phyloP scores from a whole-genome alignment of 2,113 vertebrate genomes.

The Triplophysa rosa region DNA sequence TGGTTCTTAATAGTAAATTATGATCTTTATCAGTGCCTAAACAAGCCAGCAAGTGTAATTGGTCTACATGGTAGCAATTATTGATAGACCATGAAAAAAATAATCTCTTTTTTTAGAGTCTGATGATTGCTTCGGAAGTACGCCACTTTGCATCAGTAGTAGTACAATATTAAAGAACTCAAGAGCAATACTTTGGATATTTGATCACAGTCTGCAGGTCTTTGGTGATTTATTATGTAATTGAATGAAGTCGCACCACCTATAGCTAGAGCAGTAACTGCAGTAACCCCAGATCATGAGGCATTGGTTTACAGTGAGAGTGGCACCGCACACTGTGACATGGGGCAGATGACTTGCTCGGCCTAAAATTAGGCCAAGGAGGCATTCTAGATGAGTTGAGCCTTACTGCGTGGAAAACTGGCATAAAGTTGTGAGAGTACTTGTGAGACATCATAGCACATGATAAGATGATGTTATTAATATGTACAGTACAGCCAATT shows the following conservation, averaged over 20 bases:
- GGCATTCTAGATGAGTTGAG: conserved; percentile 54
- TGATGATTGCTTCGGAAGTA: neutral
- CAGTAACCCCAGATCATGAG: neutral
- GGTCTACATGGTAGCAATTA: neutral
- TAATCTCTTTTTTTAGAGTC: too few species aligned
- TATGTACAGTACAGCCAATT: neutral
- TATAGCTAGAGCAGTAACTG: conserved; percentile 1
- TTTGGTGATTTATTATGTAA: conserved; percentile 18
- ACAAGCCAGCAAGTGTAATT: neutral
- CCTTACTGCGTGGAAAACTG: neutral
- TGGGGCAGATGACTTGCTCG: conserved; percentile 64
- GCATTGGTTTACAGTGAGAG: conserved; percentile 60
- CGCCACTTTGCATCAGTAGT: neutral
- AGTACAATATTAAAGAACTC: neutral
- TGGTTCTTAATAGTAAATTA: too few species aligned
- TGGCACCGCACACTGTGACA: conserved; percentile 56
- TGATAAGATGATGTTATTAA: too few species aligned
- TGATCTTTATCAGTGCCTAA: neutral
- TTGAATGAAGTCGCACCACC: conserved; percentile 22
- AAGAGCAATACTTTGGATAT: neutral
- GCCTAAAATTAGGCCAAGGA: conserved; percentile 68
- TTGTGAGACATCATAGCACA: too few species aligned
- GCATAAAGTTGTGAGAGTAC: neutral
- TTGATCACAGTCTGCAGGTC: neutral
- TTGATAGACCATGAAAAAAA: neutral